Evolutionary conservation across 2,888 invertebrate genomes (phyloP).

Genomic region (Hyles lineata): DNA sequence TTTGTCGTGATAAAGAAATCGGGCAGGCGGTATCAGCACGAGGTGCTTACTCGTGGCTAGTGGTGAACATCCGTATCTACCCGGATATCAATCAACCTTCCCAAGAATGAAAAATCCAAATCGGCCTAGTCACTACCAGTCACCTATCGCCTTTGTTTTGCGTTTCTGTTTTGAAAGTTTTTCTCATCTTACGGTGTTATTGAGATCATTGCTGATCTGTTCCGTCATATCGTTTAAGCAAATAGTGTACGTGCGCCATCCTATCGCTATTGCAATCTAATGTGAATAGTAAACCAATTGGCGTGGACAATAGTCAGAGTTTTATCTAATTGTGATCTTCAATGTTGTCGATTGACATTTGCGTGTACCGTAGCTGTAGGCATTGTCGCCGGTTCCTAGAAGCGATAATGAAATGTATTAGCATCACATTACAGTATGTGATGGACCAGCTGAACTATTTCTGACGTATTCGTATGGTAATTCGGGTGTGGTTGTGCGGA

Average conservation of each 20-base stretch:
- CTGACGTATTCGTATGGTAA: slow-evolving; percentile 28
- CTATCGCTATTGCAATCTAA: not conserved
- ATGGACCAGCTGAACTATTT: slow-evolving; percentile 27
- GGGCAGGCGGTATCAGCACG: too few species aligned
- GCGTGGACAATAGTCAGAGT: slow-evolving; percentile 4
- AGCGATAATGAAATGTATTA: slow-evolving; percentile 26
- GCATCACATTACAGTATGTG: slow-evolving; percentile 27
- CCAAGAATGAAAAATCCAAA: too few species aligned
- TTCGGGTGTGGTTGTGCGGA: slow-evolving; percentile 8
- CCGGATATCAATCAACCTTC: too few species aligned
- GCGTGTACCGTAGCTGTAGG: slow-evolving; percentile 23
- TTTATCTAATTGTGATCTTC: slow-evolving; percentile 29
- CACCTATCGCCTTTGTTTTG: too few species aligned
- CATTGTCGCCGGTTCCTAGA: slow-evolving; percentile 30
- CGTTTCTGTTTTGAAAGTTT: too few species aligned
- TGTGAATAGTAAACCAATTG: slow-evolving; percentile 13
- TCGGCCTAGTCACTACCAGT: too few species aligned
- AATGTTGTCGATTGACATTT: slow-evolving; percentile 32
- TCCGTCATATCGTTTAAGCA: not conserved
- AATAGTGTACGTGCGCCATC: not conserved
- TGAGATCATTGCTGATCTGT: too few species aligned
- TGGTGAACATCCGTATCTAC: too few species aligned
- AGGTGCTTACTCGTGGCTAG: too few species aligned
- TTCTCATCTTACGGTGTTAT: too few species aligned
- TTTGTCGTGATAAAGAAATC: too few species aligned